Evolutionary conservation across 2,888 invertebrate species (phyloP).

Genomic region (Dryocosmus kuriphilus): DNA sequence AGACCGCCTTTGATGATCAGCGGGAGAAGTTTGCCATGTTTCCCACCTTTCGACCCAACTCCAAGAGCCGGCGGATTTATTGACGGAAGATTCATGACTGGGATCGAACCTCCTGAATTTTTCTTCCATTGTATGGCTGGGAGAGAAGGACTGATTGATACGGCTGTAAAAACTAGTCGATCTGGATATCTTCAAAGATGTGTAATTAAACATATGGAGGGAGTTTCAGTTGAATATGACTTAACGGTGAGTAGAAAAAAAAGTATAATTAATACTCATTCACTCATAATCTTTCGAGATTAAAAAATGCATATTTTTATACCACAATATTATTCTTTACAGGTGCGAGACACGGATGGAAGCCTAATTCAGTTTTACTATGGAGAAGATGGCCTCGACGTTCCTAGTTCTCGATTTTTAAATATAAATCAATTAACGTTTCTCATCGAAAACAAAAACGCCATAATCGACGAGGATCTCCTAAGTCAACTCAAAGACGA

Average conservation of each 20-base stretch:
- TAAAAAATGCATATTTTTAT: no score
- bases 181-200: slow-evolving; percentile 95
- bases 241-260: slow-evolving; percentile 84
- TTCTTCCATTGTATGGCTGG: slow-evolving; percentile 99
- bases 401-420: slow-evolving; percentile 91
- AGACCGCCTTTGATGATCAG: slow-evolving; percentile 97
- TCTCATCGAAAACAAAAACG: slow-evolving; percentile 88
- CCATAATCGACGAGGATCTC: slow-evolving; percentile 81
- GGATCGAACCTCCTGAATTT: slow-evolving; percentile 98
- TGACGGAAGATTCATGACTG: slow-evolving; percentile 97
- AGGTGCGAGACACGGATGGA: slow-evolving; percentile 88
- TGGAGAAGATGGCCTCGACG: slow-evolving; percentile 96
- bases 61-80: slow-evolving; percentile 98
- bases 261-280: no score
- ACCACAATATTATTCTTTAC: background rate
- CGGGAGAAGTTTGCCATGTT: slow-evolving; percentile 95
- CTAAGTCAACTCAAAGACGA: slow-evolving; percentile 81
- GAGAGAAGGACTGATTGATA: slow-evolving; percentile 99
- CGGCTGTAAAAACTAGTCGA: slow-evolving; percentile 99
- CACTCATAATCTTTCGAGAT: no score
- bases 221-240: slow-evolving; percentile 94
- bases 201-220: slow-evolving; percentile 98
- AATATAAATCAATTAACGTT: slow-evolving; percentile 87
- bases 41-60: slow-evolving; percentile 90
- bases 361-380: slow-evolving; percentile 93